Evolutionary conservation across 92 coral and sea anemone genomes (phyloP), one percentile per base, ranked within the genome.

Genomic region (Parazoanthus swiftii): DNA sequence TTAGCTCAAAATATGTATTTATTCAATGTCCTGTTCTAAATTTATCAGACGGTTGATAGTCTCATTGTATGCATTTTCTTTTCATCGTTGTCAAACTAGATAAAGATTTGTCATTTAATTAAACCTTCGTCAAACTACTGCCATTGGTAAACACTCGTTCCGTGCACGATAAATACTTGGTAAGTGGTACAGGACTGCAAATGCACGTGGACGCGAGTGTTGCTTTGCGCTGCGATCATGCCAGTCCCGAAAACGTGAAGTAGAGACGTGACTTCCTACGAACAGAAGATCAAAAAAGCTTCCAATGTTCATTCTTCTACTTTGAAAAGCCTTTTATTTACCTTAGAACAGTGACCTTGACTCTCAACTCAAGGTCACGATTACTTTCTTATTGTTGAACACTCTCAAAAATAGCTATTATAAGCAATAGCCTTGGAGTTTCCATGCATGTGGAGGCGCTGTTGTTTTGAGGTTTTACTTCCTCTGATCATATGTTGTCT

Each of bases 401-500:
- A 71, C n/a, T 25, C 37, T 29, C 54, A 70, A 84, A 84, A 84
- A 26, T 25, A 23, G 18, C 13, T 20, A 48, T 15, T 6, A n/a
- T 25, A 56, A 70, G 65, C 51, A 66, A 36, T 10, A 8, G 23
- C 18, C 18, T 23, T 39, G 14, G 25, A 38, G 35, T 26, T 29
- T 48, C 25, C 33, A 44, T 76, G 35, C 33, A 44, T 76, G 35
- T 18, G 14, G 80, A 39, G 46, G 80, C 80, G 43, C 39, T 16
- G 42, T 84, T 84, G 87, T 84, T 84, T 84, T 84, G 78, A 48
- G 16, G 38, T 48, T 39, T 84, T 68, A 29, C 33, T 71, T 23
- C 42, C 66, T 70, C 15, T 50, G 79, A 84, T 71, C 87, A 71
- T 43, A 71, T 84, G 63, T 84, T 46, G 44, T 37, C 74, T 83